These are phyloP conservation scores for Platerodrilus igneus DNA, from an alignment of 2,888 invertebrate genomes.

Conservation along the genomic window DNA sequence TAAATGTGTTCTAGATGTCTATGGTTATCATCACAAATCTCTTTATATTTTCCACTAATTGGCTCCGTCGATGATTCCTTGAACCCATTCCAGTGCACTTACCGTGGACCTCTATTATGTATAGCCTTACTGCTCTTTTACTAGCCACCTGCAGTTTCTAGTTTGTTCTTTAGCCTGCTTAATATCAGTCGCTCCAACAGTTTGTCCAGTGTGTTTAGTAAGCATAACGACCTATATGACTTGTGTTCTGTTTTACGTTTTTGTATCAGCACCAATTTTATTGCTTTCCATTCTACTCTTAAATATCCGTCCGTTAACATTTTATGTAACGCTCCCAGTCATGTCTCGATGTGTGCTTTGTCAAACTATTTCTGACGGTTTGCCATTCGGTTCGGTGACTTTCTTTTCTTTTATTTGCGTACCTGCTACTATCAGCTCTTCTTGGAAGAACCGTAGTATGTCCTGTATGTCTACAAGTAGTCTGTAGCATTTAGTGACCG, in stretches of 20 bases:
- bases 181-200: not conserved
- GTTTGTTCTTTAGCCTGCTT: not conserved
- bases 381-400: conserved; percentile 7
- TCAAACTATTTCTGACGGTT: conserved; percentile 3
- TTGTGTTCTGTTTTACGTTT: too few relatives aligned
- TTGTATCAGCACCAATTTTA: not conserved
- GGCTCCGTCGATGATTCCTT: too few relatives aligned
- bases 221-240: conserved; percentile 1
- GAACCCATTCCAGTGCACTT: too few relatives aligned
- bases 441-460: too few relatives aligned
- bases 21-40: too few relatives aligned
- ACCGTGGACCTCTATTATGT: not conserved
- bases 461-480: too few relatives aligned
- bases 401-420: conserved; percentile 8
- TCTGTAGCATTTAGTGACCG: too few relatives aligned
- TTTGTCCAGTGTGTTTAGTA: not conserved
- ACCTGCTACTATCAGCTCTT: conserved; percentile 8
- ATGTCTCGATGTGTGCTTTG: too few relatives aligned
- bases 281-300: not conserved
- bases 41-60: too few relatives aligned
- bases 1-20: too few relatives aligned
- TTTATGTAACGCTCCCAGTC: too few relatives aligned
- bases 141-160: not conserved
- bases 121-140: not conserved
- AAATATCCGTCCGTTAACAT: too few relatives aligned